Evolutionary conservation across 2,797 vertebrate species (phyloP).

Genomic region (Microctenopoma steveboyesi): DNA sequence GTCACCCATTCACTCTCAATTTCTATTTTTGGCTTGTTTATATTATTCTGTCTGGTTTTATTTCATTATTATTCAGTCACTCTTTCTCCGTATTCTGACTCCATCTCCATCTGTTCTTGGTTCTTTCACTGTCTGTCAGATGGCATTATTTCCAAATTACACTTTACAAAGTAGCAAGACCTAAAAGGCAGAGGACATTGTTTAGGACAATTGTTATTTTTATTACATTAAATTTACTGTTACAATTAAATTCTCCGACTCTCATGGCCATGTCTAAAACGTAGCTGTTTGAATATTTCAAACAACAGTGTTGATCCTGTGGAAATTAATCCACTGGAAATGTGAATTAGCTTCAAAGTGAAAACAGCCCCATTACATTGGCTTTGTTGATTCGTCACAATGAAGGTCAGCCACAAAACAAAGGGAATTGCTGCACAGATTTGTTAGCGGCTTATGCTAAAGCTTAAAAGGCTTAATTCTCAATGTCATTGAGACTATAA

Average conservation of each 20-base stretch:
- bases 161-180: constrained; percentile 19
- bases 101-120: constrained; percentile 17
- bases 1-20: constrained; percentile 43
- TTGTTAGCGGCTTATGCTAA: not conserved
- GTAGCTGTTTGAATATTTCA: constrained; percentile 32
- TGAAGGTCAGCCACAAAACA: constrained; percentile 20
- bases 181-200: not conserved
- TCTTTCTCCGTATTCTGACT: constrained; percentile 15
- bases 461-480: constrained; percentile 2
- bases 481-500: not conserved
- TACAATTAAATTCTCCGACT: constrained; percentile 21
- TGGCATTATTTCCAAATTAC: constrained; percentile 26
- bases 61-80: constrained; percentile 51
- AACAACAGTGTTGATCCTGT: constrained; percentile 21
- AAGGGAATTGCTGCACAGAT: constrained; percentile 5
- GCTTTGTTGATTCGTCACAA: constrained; percentile 23
- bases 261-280: constrained; percentile 5
- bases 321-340: constrained; percentile 29
- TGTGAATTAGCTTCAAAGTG: constrained; percentile 24
- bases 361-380: not conserved
- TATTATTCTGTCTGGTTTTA: constrained; percentile 56
- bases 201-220: constrained; percentile 8
- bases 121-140: constrained; percentile 41
- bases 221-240: not conserved
- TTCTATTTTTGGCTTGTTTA: constrained; percentile 45